Percentiles rank a stretch among this genome's conserved stretches.
Evolutionary conservation across 2,888 invertebrate genomes (phyloP).

Genomic region (Smittia sp.): DNA sequence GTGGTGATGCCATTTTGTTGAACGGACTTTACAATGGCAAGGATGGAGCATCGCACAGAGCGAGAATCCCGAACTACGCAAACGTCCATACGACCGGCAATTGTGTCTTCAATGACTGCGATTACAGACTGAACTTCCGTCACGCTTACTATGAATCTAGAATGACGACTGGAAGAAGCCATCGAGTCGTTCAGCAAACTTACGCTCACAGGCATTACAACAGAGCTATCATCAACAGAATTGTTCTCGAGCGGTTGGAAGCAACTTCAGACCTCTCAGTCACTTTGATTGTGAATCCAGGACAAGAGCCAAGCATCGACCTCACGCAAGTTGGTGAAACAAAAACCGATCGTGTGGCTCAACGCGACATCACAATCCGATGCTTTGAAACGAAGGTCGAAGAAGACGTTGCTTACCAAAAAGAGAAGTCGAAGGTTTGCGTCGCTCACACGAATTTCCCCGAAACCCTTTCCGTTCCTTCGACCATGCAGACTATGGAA

Average conservation of each 20-base stretch:
- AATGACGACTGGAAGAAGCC: not conserved
- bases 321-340: not conserved
- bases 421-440: constrained; percentile 53
- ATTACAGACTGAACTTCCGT: constrained; percentile 16
- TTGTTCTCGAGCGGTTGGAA: constrained; percentile 44
- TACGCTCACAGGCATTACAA: constrained; percentile 53
- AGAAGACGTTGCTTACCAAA: constrained; percentile 54
- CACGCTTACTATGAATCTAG: constrained; percentile 25
- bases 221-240: constrained; percentile 52
- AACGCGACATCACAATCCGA: no score
- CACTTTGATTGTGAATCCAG: constrained; percentile 42
- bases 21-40: constrained; percentile 57
- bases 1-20: constrained; percentile 56
- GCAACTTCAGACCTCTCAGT: constrained; percentile 42
- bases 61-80: constrained; percentile 52
- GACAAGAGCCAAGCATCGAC: constrained; percentile 25
- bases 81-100: not conserved
- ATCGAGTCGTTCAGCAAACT: constrained; percentile 45
- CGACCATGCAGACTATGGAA: no score
- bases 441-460: constrained; percentile 55
- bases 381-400: constrained; percentile 55
- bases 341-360: not conserved
- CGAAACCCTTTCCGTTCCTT: no score
- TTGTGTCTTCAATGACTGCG: not conserved
- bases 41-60: constrained; percentile 55